Conservation (phyloP, 2,113 vertebrate genomes). For the Odontesthes bonariensis region DNA sequence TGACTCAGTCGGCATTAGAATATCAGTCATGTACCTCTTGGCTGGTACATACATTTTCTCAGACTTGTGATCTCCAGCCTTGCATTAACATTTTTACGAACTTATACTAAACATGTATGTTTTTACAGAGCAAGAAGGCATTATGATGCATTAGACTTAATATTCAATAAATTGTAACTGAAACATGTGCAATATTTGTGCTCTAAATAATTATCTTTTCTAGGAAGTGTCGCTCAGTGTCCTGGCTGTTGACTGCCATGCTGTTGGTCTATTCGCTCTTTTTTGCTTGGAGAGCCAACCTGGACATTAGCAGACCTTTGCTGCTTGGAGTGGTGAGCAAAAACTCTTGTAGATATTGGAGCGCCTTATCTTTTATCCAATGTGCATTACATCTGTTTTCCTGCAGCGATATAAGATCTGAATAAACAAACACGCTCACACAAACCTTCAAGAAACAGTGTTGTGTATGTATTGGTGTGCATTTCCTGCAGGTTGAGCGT, state of each 20-base stretch:
- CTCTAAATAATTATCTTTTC: background rate
- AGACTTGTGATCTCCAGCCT: conserved; percentile 46
- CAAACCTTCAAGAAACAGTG: too few relatives aligned
- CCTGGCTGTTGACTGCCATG: conserved; percentile 90
- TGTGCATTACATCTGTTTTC: background rate
- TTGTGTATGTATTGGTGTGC: background rate
- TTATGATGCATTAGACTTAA: conserved; percentile 1
- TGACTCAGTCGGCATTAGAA: conserved; percentile 69
- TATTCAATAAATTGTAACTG: background rate
- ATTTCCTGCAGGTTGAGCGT: conserved; percentile 89
- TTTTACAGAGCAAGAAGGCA: conserved; percentile 18
- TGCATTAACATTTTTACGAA: conserved; percentile 44
- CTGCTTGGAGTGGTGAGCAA: conserved; percentile 94
- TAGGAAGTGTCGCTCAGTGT: conserved; percentile 77
- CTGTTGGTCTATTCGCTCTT: conserved; percentile 91
- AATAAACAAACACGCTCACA: too few relatives aligned
- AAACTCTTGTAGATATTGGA: background rate
- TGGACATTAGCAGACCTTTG: conserved; percentile 93
- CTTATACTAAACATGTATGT: conserved; percentile 41
- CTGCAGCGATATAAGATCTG: background rate
- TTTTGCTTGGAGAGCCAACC: conserved; percentile 97
- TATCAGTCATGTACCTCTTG: conserved; percentile 67
- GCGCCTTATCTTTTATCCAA: background rate
- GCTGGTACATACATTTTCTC: conserved; percentile 42
- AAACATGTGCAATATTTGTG: conserved; percentile 5